Percentiles rank a stretch among this genome's conserved stretches.
Evolutionary conservation across 2,113 vertebrate genomes (phyloP).

Genomic region (Anolis carolinensis): DNA sequence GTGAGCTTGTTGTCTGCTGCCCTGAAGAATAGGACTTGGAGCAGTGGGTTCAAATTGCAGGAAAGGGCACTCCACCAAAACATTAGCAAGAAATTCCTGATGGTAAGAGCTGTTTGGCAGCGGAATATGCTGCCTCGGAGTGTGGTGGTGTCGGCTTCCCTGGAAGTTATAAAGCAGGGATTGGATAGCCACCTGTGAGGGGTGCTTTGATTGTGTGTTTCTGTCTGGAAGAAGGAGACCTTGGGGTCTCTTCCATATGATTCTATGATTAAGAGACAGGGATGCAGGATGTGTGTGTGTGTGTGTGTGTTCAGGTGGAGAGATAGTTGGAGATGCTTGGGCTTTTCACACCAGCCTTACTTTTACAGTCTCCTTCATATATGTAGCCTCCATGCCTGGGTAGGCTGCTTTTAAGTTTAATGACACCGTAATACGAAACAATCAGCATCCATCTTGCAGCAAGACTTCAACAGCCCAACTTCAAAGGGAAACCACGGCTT

Average conservation of each 20-base stretch:
- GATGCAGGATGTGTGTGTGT: not conserved
- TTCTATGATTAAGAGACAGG: not conserved
- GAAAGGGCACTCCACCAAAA: no score
- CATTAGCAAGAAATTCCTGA: not conserved
- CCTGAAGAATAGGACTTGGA: no score
- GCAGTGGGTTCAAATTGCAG: no score
- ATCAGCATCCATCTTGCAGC: conserved; percentile 64
- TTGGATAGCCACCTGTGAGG: no score
- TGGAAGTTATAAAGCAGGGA: no score
- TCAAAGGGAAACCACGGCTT: conserved; percentile 67
- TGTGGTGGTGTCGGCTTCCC: no score
- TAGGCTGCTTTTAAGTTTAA: conserved; percentile 61
- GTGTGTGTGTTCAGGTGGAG: not conserved
- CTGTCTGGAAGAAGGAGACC: no score
- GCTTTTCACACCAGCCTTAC: conserved; percentile 1
- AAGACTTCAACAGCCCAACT: conserved; percentile 50
- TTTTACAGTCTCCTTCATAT: conserved; percentile 23
- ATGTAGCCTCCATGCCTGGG: not conserved
- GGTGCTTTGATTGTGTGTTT: no score
- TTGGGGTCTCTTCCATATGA: not conserved
- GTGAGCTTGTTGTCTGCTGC: no score
- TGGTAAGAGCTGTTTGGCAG: not conserved
- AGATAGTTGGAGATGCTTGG: not conserved
- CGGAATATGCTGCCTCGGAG: no score
- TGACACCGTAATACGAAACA: conserved; percentile 62